Conservation (phyloP, 2,888 invertebrate species). For the Gastracanthus pulcherrimus region DNA sequence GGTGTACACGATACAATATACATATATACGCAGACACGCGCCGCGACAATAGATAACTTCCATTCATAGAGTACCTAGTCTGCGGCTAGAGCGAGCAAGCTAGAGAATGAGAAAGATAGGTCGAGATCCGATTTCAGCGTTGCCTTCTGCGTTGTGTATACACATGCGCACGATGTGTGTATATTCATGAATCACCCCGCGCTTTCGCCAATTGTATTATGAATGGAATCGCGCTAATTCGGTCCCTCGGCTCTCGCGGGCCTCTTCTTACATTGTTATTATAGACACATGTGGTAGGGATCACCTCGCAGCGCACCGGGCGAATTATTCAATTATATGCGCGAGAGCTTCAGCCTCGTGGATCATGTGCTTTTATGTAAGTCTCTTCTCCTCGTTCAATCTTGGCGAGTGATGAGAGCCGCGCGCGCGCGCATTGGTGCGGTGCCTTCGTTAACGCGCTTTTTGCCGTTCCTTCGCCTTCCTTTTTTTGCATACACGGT, state of each 20-base stretch:
- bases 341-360: background rate
- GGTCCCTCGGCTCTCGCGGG: background rate
- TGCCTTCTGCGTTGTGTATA: background rate
- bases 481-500: background rate
- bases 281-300: too few relatives aligned
- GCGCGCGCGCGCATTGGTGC: too few relatives aligned
- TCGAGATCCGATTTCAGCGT: background rate
- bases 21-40: background rate
- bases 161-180: background rate
- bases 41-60: conserved; percentile 13
- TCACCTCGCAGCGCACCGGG: background rate
- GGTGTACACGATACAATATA: background rate
- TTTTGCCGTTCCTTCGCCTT: too few relatives aligned
- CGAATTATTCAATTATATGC: conserved; percentile 5
- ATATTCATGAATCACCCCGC: conserved; percentile 27
- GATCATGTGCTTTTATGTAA: background rate
- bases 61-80: background rate
- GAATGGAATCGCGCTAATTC: conserved; percentile 49
- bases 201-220: conserved; percentile 56
- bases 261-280: background rate
- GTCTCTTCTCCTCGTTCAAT: background rate
- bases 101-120: conserved; percentile 9
- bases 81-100: background rate
- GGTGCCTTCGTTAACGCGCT: too few relatives aligned
- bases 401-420: conserved; percentile 3